Base-by-base conservation (phyloP, 2,888 invertebrate species). In the Acanthosepion esculentum region DNA sequence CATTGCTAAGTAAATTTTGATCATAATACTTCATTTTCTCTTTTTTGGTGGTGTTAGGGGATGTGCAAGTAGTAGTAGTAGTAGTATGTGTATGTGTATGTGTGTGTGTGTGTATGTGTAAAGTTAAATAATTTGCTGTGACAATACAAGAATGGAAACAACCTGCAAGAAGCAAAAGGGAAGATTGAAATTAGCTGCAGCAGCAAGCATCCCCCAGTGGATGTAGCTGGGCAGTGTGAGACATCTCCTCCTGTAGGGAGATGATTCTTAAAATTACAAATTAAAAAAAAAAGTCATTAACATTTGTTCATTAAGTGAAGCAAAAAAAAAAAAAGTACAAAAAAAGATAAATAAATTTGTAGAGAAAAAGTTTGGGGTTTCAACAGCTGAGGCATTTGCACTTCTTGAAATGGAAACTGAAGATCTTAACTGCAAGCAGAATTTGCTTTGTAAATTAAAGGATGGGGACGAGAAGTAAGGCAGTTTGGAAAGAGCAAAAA, bases 221-320 rank as follows among this genome's bases (percentile, higher is more conserved):
- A 78, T 78, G 78, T 78, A 78, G n/a, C 78, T 78, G 78, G 78
- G 78, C n/a, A 78, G n/a, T 78, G n/a, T 33, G 78, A 78, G n/a
- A 78, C 78, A n/a, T 59, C n/a, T 78, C 33, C 78, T 78, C 59
- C 59, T 23, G 59, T 59, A 59, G 20, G 59, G 59, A 33, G n/a
- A 78, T n/a, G n/a, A n/a, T 78, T 78, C 33, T 78, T n/a, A 78
- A 78, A 78, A 78, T 12, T 78, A 78, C n/a, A 78, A 78, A 78
- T n/a, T 7, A 10, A n/a, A n/a, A 15, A 10, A n/a, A 2, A 2
- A 33, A 18, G 3, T 15, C 20, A 15, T 78, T 78, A n/a, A 78
- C n/a, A n/a, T n/a, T n/a, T 33, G 15, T 78, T 78, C 10, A 15
- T 78, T 78, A n/a, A 78, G 6, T 78, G 15, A n/a, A 78, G 18